phyloP scores from a whole-genome alignment of 2,113 vertebrate genomes.

The Tursiops truncatus region DNA sequence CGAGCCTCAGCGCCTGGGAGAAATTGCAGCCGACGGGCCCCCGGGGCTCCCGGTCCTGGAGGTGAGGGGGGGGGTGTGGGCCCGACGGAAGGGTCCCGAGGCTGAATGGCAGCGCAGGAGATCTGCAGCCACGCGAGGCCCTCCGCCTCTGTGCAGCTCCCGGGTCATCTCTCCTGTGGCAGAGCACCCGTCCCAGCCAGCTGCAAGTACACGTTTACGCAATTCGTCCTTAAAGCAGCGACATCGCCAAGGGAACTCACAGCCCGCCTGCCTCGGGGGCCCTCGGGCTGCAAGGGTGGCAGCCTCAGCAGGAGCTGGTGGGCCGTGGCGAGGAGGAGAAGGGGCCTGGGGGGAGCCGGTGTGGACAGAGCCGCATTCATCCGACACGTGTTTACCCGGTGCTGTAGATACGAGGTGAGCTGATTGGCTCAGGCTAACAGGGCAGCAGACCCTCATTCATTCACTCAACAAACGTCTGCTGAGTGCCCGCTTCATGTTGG shows the following conservation, averaged over 20 bases:
- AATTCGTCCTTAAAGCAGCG: neutral
- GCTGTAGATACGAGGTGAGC: too few species aligned
- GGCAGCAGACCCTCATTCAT: neutral
- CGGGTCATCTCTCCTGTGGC: neutral
- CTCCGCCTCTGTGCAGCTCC: neutral
- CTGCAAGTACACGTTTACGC: neutral
- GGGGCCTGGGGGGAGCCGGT: accelerated
- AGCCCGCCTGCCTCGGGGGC: neutral
- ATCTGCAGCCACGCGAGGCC: neutral
- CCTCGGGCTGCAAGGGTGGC: neutral
- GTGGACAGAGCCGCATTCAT: accelerated
- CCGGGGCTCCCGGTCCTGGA: too few species aligned
- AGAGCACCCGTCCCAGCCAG: neutral
- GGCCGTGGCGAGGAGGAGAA: neutral
- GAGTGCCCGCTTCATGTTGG: accelerated
- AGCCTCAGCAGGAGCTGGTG: neutral
- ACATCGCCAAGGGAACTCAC: neutral
- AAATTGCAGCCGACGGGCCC: neutral
- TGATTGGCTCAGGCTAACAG: accelerated
- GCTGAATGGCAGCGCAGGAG: accelerated
- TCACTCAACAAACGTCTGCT: neutral
- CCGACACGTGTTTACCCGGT: accelerated
- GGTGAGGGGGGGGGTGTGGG: accelerated
- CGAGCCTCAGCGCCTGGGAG: neutral
- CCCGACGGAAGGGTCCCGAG: accelerated